Base-by-base conservation (phyloP, 2,113 vertebrate genomes). In the Lagenorhynchus albirostris region DNA sequence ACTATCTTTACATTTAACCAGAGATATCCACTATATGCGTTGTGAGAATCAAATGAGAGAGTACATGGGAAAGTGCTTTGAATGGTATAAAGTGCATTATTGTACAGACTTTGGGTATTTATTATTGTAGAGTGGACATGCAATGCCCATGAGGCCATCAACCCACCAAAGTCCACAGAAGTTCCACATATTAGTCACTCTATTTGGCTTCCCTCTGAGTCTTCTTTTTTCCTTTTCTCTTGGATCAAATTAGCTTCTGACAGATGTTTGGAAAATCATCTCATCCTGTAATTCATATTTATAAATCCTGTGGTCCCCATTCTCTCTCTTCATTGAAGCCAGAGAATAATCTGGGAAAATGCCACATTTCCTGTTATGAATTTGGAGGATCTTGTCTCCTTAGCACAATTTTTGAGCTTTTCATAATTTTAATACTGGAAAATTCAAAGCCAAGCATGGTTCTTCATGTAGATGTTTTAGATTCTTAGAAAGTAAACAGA, bases 201-300 rank as follows among this genome's bases (percentile, higher is more conserved):
- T 60, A 9, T 81, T 96, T 97, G 95, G 86, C 86, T 97, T 96
- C 74, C 67, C 55, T 81, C 50, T 15, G 63, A 92, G 91, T 87
- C 63, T 79, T 93, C 73, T 84, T 29, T n/a, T 21, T 47, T 2
- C 11, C 31, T 81, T 91, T 94, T 96, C 83, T 95, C 87, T 97
- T 92, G 95, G 92, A 97, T 97, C 83, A 92, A 44, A 95, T 96
- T 97, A 97, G 89, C 85, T 92, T 96, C 91, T 97, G 97, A 97
- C 97, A 97, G 96, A 97, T 98, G 96, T 98, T 96, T 97, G 93
- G 97, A 96, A 98, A 97, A 94, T 95, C 92, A 81, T 87, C 91
- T 97, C 97, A 96, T 97, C 95, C 97, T 96, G 95, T 97, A 96
- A 92, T 97, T 97, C 92, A 87, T 98, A 97, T 98, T 98, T 97